phyloP scores from a whole-genome alignment of 2,113 vertebrate genomes.

The Dolichallabes microphthalmus region DNA sequence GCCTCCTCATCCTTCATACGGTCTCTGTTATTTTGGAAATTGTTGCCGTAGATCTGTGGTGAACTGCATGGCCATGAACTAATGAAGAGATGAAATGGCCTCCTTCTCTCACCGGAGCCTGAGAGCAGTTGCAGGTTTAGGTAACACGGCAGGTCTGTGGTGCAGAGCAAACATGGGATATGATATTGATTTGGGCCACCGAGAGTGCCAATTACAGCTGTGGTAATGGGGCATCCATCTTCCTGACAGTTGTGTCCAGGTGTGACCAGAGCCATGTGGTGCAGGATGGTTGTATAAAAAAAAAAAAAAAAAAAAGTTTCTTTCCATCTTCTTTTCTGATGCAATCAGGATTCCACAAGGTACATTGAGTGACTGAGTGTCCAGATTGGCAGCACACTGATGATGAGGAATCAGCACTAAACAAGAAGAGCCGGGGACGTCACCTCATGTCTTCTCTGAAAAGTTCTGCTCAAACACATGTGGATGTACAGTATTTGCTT shows the following conservation, averaged over 20 bases:
- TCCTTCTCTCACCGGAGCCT: conserved; percentile 18
- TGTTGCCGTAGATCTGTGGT: conserved; percentile 9
- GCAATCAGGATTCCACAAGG: background rate
- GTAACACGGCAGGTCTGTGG: conserved; percentile 29
- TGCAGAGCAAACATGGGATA: conserved; percentile 40
- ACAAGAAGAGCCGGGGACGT: background rate
- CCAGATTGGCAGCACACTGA: background rate
- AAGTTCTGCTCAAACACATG: background rate
- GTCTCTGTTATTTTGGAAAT: background rate
- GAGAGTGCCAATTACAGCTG: conserved; percentile 56
- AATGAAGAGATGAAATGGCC: conserved; percentile 21
- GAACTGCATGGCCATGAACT: conserved; percentile 5
- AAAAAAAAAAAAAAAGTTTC: conserved; percentile 19
- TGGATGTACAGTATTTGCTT: background rate
- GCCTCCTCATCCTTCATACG: conserved; percentile 11
- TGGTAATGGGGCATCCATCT: conserved; percentile 52
- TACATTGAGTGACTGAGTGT: background rate
- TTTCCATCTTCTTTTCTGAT: conserved; percentile 29
- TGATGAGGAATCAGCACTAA: background rate
- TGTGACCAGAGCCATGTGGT: conserved; percentile 43
- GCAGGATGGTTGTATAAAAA: conserved; percentile 25
- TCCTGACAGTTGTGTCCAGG: conserved; percentile 50
- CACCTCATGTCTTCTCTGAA: background rate
- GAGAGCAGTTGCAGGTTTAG: conserved; percentile 32
- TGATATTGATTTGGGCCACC: conserved; percentile 53